Conservation (phyloP, 2,113 vertebrate genomes). For the Eulacestoma nigropectus region DNA sequence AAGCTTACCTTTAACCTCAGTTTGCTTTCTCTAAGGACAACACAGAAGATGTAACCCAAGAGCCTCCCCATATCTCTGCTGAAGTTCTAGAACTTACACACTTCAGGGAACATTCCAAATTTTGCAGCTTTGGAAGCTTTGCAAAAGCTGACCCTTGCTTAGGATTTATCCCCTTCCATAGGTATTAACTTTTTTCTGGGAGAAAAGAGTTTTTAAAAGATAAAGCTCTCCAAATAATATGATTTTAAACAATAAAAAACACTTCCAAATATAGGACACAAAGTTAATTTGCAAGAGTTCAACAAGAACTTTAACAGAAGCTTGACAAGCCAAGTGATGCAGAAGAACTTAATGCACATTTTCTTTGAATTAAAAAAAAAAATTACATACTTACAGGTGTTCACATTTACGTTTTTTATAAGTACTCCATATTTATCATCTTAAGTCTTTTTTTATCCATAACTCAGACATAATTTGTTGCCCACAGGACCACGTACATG, state of each 20-base stretch:
- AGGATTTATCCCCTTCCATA: background rate
- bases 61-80: background rate
- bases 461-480: background rate
- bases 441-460: background rate
- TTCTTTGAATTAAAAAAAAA: background rate
- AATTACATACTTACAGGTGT: background rate
- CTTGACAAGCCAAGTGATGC: background rate
- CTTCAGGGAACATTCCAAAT: background rate
- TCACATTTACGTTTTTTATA: background rate
- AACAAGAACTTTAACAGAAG: background rate
- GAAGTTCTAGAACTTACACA: background rate
- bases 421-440: background rate
- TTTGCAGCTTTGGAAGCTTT: background rate
- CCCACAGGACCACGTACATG: accelerated
- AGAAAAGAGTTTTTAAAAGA: background rate
- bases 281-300: background rate
- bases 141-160: background rate
- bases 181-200: background rate
- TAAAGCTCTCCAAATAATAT: background rate
- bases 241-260: background rate
- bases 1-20: background rate
- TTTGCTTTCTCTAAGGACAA: background rate
- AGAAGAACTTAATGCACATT: background rate
- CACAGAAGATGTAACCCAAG: background rate
- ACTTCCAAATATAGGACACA: background rate